Evolutionary conservation across 1,140 invertebrate species (phyloP).

Genomic region (Pseudoatta argentina): DNA sequence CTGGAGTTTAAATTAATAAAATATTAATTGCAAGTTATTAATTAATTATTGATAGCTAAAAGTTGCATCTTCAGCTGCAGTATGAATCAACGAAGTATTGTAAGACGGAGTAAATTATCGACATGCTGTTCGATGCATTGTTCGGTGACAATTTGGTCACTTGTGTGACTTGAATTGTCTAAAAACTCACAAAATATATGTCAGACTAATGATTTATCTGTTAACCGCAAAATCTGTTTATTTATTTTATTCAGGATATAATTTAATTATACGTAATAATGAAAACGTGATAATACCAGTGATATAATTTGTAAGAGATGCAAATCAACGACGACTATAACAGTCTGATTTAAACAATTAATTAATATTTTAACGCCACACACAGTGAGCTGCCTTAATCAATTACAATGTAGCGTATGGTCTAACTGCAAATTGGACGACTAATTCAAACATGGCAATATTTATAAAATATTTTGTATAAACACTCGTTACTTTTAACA

Average conservation of each 20-base stretch:
- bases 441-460: constrained; percentile 2
- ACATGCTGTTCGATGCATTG: not conserved
- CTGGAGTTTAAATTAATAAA: not conserved
- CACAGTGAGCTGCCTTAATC: constrained; percentile 12
- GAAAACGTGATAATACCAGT: not conserved
- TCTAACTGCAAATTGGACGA: constrained; percentile 27
- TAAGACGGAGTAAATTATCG: not conserved
- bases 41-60: not conserved
- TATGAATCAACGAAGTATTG: not conserved
- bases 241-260: not conserved
- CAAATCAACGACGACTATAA: constrained; percentile 7
- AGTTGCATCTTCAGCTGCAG: not conserved
- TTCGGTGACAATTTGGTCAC: not conserved
- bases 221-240: not conserved
- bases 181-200: constrained; percentile 6
- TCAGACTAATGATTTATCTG: not conserved
- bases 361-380: constrained; percentile 21
- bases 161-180: not conserved
- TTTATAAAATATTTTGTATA: constrained; percentile 29
- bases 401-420: constrained; percentile 6
- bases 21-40: not conserved
- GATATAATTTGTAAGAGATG: constrained; percentile 26
- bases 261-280: constrained; percentile 24
- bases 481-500: constrained; percentile 51
- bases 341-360: constrained; percentile 38